Evolutionary conservation across 2,113 vertebrate species (phyloP), one percentile per base, ranked within the genome.

Genomic region (Stomatorhinus ivindoensis): DNA sequence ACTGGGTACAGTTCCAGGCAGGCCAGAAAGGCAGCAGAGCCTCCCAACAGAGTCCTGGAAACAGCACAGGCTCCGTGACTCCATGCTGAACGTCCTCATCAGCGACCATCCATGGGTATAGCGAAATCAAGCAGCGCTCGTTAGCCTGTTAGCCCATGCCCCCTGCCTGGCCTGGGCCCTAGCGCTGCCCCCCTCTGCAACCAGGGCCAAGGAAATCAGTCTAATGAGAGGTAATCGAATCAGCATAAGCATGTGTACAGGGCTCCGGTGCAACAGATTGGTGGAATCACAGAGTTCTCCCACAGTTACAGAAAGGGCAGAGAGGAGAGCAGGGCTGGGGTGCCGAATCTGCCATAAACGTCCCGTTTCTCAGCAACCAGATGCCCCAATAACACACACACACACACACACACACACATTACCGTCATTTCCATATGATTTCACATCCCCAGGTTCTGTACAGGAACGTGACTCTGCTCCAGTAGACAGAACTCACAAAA

Each of bases 191-290:
- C 55, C 47, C 85, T 39, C 39, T 44, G 31, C 51, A 82, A 44
- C 73, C 69, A 83, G 15, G 15, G 85, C 84, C 84, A 87, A 27
- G 87, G 46, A 90, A 87, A 90, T 73, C 55, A 27, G 55, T 11
- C 61, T 80, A 86, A 90, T 61, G 65, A 46, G 24, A 84, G 44
- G 42, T 84, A 47, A 24, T 46, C 15, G 82, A 47, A 84, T 61
- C 50, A 31, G 21, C 50, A 87, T 87, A 42, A 53, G 85, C 85
- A 53, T 7, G 31, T 42, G 85, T 86, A 1, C 31, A 19, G 50
- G 47, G 48, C 19, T 87, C 24, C 47, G 55, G 13, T 11, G 82
- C 44, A 69, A 65, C 3, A 88, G 58, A 65, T 44, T 61, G 87
- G n/a, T 24, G 44, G n/a, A n/a, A 31, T 51, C 17, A 47, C 55